Percentiles rank a stretch among this genome's conserved stretches.
Conservation (phyloP, 2,888 invertebrate species). For the Eristalinus aeneus region DNA sequence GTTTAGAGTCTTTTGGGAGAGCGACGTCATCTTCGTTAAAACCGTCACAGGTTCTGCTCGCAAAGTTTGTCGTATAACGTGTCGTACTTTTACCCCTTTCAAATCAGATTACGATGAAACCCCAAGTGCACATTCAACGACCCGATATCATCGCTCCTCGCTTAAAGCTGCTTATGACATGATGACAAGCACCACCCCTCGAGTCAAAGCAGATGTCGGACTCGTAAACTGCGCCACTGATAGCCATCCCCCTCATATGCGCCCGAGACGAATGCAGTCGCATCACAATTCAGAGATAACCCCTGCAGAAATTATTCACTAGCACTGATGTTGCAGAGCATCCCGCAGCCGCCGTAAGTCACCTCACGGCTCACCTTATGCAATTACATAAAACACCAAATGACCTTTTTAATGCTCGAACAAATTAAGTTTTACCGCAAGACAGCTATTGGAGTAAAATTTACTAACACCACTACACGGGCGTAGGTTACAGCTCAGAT, state of each 20-base stretch:
- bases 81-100: too few species aligned
- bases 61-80: too few species aligned
- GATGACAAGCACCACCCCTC: too few species aligned
- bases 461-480: conserved; percentile 41
- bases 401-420: conserved; percentile 70
- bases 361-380: conserved; percentile 59
- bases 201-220: too few species aligned
- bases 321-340: not conserved
- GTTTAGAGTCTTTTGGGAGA: too few species aligned
- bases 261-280: not conserved
- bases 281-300: not conserved
- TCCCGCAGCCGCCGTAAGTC: conserved; percentile 29
- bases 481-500: not conserved
- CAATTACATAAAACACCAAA: conserved; percentile 66
- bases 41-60: too few species aligned
- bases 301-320: not conserved
- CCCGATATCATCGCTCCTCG: too few species aligned
- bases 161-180: too few species aligned
- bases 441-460: conserved; percentile 57
- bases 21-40: too few species aligned
- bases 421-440: conserved; percentile 70
- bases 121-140: too few species aligned
- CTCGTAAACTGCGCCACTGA: not conserved
- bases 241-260: not conserved
- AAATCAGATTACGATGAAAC: too few species aligned